These are phyloP conservation scores for Microcebus griseorufus DNA, from an alignment of 2,113 vertebrate species.

Conservation along the genomic window DNA sequence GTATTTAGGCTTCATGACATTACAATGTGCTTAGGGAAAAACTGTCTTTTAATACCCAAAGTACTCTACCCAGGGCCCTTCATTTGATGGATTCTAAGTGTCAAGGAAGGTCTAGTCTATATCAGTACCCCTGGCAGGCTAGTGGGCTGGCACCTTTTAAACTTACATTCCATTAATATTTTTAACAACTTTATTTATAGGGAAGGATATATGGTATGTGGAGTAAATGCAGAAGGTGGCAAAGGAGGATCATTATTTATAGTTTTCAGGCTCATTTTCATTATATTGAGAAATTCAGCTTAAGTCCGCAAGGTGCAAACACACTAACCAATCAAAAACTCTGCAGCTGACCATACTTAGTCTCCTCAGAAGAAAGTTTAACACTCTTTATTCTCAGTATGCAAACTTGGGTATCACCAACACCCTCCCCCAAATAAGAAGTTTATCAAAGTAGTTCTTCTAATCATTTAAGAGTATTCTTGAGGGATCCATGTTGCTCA, in stretches of 20 bases:
- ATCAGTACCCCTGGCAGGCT: background rate
- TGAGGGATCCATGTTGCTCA: background rate
- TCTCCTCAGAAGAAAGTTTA: background rate
- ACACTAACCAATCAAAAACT: background rate
- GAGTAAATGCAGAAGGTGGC: background rate
- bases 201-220: background rate
- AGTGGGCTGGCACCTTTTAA: background rate
- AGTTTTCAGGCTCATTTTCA: background rate
- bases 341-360: background rate
- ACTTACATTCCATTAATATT: background rate
- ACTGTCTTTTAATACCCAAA: background rate
- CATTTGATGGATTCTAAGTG: background rate
- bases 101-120: background rate
- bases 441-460: background rate
- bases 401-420: background rate
- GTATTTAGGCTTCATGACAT: background rate
- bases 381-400: background rate
- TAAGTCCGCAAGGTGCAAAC: background rate
- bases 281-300: background rate
- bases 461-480: background rate
- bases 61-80: background rate
- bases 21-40: background rate
- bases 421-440: background rate
- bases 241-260: background rate
- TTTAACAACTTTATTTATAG: background rate